These are phyloP conservation scores for Acrobasis repandana DNA, from an alignment of 2,888 invertebrate genomes.

Conservation along the genomic window DNA sequence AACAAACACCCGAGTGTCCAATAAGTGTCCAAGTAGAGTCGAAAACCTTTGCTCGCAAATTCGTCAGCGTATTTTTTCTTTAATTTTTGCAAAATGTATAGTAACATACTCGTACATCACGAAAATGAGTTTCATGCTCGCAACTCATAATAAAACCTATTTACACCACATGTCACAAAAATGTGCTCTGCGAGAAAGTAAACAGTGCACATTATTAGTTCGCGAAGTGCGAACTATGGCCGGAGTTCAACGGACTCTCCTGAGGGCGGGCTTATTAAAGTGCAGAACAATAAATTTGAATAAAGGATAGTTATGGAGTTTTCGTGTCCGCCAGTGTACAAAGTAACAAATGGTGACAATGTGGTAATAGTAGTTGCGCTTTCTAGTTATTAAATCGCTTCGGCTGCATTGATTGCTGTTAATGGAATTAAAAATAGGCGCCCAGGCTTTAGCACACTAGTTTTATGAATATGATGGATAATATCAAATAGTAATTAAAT, in stretches of 20 bases:
- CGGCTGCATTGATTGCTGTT: neutral
- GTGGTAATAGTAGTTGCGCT: constrained; percentile 13
- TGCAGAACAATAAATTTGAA: constrained; percentile 75
- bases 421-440: constrained; percentile 10
- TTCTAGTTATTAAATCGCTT: constrained; percentile 16
- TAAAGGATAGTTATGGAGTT: constrained; percentile 77
- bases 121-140: too few relatives aligned
- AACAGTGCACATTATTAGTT: constrained; percentile 32
- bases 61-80: too few relatives aligned
- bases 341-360: constrained; percentile 31
- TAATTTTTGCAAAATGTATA: too few relatives aligned
- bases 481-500: too few relatives aligned
- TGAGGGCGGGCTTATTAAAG: constrained; percentile 63
- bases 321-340: constrained; percentile 62
- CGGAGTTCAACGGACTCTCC: constrained; percentile 55
- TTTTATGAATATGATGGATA: too few relatives aligned
- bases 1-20: too few relatives aligned
- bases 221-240: constrained; percentile 45
- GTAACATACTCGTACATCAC: too few relatives aligned
- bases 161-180: constrained; percentile 28
- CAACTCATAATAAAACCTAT: neutral
- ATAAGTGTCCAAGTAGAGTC: too few relatives aligned
- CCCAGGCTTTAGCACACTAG: too few relatives aligned
- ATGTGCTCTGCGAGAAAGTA: constrained; percentile 32
- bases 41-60: too few relatives aligned